Evolutionary conservation across 1,140 invertebrate species (phyloP), one percentile per base, ranked within the genome.

Genomic region (Whitmania pigra): DNA sequence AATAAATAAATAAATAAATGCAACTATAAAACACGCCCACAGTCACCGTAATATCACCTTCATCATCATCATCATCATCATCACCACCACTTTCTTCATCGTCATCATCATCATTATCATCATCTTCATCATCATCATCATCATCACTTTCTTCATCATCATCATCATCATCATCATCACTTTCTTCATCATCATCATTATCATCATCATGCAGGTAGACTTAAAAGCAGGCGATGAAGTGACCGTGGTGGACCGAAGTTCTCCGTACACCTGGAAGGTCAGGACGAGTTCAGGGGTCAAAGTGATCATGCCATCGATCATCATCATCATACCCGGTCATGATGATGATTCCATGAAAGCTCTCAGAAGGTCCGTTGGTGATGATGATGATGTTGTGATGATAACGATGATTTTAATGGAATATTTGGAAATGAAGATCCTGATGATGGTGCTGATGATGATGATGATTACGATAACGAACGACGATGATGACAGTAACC

Each of bases 331-430:
- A 4, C 22, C 29, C 15, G 57, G 57, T 63, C 29, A 63, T 63
- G 57, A 63, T 63, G 57, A 63, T 63, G 57, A 63, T 63, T 31
- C 29, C 57, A 3, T 63, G 9, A 63, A 63, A 7, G 22, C 57
- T 20, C 22, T 63, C 3, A 63, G 2, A 63, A 63, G 57, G 57
- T 63, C 11, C 22, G 31, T 6, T 63, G 43, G 43, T 63, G 22
- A 2, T 63, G 22, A 63, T 25, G 18, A 7, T 63, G 22, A 63
- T 63, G 22, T 6, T 25, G 11, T 63, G 22, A 63, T 63, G 22
- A 13, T 63, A 18, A 25, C 22, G 29, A 31, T 25, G 57, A 25
- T 63, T 0, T 7, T 25, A 7, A 15, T 31, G 57, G 9, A 7
- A 63, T 63, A 18, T 3, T 57, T 2, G 9, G 2, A 5, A 5